Base-by-base conservation (phyloP, 2,113 vertebrate species). In the Ammodytes marinus region DNA sequence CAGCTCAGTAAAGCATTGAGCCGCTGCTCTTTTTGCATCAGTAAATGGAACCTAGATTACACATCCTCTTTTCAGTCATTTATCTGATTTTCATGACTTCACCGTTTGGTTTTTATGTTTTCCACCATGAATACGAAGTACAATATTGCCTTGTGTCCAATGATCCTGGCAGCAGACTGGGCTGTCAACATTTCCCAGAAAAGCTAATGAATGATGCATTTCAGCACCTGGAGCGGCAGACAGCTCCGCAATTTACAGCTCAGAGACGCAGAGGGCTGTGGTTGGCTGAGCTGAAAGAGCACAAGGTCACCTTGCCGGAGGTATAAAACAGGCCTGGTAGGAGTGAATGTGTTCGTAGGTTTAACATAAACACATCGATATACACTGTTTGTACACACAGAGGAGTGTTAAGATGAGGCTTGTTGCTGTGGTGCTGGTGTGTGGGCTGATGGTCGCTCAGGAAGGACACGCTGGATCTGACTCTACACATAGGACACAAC, bases 381-480 rank as follows among this genome's bases (percentile, higher is more conserved):
- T 39, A 19, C 40, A 35, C 14, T 45, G 52, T 49, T 10, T 42
- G 52, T 27, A 69, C 42, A 17, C 69, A 47, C 39, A 45, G 49
- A 47, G n/a, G 1, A 19, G 64, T 35, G 69, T 52, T 59, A 47
- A 53, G 37, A 95, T 94, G 95, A 93, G 74, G 43, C 69, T 84
- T 8, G 69, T 92, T 74, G 89, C 88, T 42, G 37, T 95, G 47
- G 67, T 95, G 19, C 64, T 93, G 75, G 12, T 89, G 45, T 85
- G 75, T 2, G 70, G 60, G 66, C 83, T 93, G 37, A 74, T 91
- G 2, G 49, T 91, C 42, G 88, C 81, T 59, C 87, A 78, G 64
- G 88, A 90, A 37, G 90, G 78, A 74, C 43, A 82, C 61, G 67
- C 47, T 1, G 72, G 74, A 46, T 81, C 77, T 5, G 39, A 76